Percentiles rank a stretch among this genome's conserved stretches.
These are phyloP conservation scores for Lepidurus packardi DNA, from an alignment of 1,140 invertebrate species.

Conservation along the genomic window DNA sequence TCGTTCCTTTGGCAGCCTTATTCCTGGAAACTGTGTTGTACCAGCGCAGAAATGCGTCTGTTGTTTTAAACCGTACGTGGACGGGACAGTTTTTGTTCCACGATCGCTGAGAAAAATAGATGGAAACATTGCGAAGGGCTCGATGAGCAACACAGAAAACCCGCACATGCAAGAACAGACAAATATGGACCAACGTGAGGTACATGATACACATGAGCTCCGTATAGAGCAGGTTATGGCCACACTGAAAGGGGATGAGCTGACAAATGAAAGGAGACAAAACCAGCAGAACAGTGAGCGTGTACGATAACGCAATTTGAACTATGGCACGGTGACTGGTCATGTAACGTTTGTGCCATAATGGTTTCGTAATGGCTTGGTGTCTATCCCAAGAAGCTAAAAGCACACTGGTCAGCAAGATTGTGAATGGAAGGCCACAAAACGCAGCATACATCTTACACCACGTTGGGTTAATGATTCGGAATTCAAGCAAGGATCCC, in stretches of 20 bases:
- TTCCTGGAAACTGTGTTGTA: background rate
- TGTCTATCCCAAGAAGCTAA: background rate
- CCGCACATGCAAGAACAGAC: background rate
- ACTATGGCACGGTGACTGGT: background rate
- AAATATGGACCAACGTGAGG: background rate
- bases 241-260: background rate
- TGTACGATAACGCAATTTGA: background rate
- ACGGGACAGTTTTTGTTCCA: background rate
- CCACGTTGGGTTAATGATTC: background rate
- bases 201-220: background rate
- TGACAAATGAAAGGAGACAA: background rate
- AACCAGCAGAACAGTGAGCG: background rate
- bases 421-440: background rate
- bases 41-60: background rate
- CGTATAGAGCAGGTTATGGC: background rate
- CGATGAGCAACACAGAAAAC: background rate
- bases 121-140: background rate
- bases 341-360: background rate
- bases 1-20: background rate
- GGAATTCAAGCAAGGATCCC: background rate
- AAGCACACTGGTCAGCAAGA: background rate
- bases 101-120: background rate
- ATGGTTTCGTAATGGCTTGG: background rate
- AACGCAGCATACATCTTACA: background rate
- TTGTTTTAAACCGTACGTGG: background rate